phyloP scores from a whole-genome alignment of 1,140 invertebrate genomes.

The Caenorhabditis inopinata region DNA sequence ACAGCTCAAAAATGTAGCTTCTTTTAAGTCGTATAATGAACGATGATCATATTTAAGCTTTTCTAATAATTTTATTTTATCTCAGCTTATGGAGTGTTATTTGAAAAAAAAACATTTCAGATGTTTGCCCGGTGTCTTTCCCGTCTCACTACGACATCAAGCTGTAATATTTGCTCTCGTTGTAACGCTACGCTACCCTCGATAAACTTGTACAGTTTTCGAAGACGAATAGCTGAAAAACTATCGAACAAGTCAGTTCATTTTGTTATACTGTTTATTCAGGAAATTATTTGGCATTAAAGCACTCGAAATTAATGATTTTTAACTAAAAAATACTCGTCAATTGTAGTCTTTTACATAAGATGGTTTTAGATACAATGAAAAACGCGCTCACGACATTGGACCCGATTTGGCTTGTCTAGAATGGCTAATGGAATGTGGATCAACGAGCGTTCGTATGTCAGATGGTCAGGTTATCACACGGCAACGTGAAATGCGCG shows the following conservation, averaged over 20 bases:
- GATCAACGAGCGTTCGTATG: conserved; percentile 57
- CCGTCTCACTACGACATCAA: background rate
- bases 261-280: too few species aligned
- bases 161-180: background rate
- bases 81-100: background rate
- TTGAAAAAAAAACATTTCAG: background rate
- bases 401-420: conserved; percentile 63
- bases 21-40: too few species aligned
- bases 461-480: conserved; percentile 57
- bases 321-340: background rate
- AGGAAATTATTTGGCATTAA: too few species aligned
- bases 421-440: conserved; percentile 65
- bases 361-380: conserved; percentile 36
- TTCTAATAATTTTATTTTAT: background rate
- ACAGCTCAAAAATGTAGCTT: too few species aligned
- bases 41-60: background rate
- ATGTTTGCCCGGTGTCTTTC: conserved; percentile 33
- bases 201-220: conserved; percentile 44
- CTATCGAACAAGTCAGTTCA: conserved; percentile 45
- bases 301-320: background rate
- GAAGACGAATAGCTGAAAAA: conserved; percentile 44
- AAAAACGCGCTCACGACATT: conserved; percentile 52
- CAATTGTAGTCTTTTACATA: background rate
- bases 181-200: conserved; percentile 17
- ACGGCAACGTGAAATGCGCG: conserved; percentile 51